Evolutionary conservation across 2,113 vertebrate genomes (phyloP), one percentile per base, ranked within the genome.

Genomic region (Quiscalus mexicanus): DNA sequence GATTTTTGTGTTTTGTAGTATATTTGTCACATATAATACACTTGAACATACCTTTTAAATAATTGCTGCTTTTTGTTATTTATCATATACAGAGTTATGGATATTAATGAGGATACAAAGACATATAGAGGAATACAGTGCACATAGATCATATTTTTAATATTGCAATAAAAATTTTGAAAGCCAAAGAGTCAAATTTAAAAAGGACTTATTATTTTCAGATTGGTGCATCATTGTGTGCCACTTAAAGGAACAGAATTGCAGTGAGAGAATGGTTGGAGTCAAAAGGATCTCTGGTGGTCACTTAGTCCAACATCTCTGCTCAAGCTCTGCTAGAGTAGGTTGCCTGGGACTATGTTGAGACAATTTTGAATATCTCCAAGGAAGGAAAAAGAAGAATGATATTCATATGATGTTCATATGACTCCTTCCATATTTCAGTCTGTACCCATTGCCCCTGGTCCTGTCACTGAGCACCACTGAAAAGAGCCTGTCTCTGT

Each of bases 391-490:
- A 39, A 68, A 44, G 10, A 60, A 65, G 39, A 45, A 84, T 58
- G 21, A 15, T 35, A 35, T 35, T 58, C 9, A 10, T 58, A n/a
- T 70, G 17, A 18, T 49, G 6, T 47, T 78, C 42, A 45, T 6
- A 15, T 15, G 8, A 8, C 12, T 64, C 12, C 15, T 59, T 8
- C 10, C 3, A 3, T n/a, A 18, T 73, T 87, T 67, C 23, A 73
- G 0, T 35, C 24, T 64, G 19, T 71, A 33, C 11, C 10, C 9
- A 19, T 49, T 77, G 3, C 16, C 14, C 53, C 9, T 58, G 3
- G 3, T 58, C 15, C 55, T 74, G 11, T 33, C 25, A 41, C 21
- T 84, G 31, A 39, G 5, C 2, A 58, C 5, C 7, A 9, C 9
- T 27, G 16, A 39, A 39, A 60, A 52, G 37, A 79, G 10, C 14